phyloP scores from a whole-genome alignment of 1,140 invertebrate species.

The Leptoteleia sp. region DNA sequence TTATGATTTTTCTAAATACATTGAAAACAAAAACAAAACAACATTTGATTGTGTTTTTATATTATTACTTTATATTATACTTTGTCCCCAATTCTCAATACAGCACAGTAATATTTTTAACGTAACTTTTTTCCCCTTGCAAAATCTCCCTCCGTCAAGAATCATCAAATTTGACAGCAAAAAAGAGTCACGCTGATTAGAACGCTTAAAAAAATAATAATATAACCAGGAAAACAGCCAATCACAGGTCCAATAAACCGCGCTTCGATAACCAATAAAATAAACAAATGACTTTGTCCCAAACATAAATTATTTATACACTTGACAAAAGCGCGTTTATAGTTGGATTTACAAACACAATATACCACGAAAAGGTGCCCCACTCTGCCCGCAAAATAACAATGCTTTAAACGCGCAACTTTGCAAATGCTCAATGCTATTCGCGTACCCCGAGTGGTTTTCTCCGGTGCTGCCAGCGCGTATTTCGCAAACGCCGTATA shows the following conservation, averaged over 20 bases:
- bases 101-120: too few relatives aligned
- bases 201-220: too few relatives aligned
- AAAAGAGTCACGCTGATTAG: too few relatives aligned
- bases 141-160: too few relatives aligned
- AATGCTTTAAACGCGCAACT: slow-evolving; percentile 16
- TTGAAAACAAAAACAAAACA: too few relatives aligned
- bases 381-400: slow-evolving; percentile 35
- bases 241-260: neutral
- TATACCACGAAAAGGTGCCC: slow-evolving; percentile 29
- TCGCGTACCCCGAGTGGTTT: slow-evolving; percentile 39
- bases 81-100: too few relatives aligned
- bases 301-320: slow-evolving; percentile 27
- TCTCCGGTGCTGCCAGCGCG: slow-evolving; percentile 26
- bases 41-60: too few relatives aligned
- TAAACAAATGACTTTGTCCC: slow-evolving; percentile 10
- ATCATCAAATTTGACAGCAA: too few relatives aligned
- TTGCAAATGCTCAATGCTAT: slow-evolving; percentile 42
- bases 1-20: too few relatives aligned
- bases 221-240: too few relatives aligned
- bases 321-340: slow-evolving; percentile 45
- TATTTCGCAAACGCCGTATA: slow-evolving; percentile 49
- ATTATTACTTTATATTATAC: too few relatives aligned
- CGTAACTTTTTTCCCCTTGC: too few relatives aligned
- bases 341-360: slow-evolving; percentile 27
- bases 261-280: slow-evolving; percentile 4